Percentiles rank a stretch among this genome's conserved stretches.
phyloP scores from a whole-genome alignment of 2,888 invertebrate genomes.

The Acanthococcus lagerstroemiae region DNA sequence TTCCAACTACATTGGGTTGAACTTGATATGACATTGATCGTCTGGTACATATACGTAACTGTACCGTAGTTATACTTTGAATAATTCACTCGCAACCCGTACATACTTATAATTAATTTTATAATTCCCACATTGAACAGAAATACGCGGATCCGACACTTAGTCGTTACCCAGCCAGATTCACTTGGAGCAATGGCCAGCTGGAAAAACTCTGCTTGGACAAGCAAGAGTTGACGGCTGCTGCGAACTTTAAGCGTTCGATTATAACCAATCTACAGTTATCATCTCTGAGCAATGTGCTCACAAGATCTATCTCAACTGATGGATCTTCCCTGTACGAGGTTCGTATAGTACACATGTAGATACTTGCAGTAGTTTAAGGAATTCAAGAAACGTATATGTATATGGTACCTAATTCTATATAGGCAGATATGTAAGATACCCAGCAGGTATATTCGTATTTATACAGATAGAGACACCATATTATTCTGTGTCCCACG shows the following conservation, averaged over 20 bases:
- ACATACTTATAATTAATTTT: no score
- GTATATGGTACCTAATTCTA: no score
- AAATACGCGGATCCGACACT: conserved; percentile 17
- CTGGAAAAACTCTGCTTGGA: conserved; percentile 18
- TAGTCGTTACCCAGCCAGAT: conserved; percentile 5
- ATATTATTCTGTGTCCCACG: no score
- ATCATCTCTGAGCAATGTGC: conserved; percentile 14
- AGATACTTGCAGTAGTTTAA: no score
- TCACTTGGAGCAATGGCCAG: conserved; percentile 18
- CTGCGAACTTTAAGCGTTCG: conserved; percentile 20
- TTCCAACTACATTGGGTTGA: not conserved
- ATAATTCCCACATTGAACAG: no score
- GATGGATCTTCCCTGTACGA: conserved; percentile 2
- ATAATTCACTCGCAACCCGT: no score
- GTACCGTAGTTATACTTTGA: no score
- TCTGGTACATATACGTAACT: not conserved
- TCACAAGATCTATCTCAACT: not conserved
- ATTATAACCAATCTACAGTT: conserved; percentile 23
- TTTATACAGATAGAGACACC: no score
- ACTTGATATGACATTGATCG: not conserved
- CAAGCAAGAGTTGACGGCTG: conserved; percentile 2
- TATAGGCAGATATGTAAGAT: no score
- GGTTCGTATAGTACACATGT: not conserved
- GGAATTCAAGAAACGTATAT: no score
- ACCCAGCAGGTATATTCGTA: no score